These are phyloP conservation scores for Diceros bicornis DNA, from an alignment of 2,797 vertebrate species.

Conservation along the genomic window DNA sequence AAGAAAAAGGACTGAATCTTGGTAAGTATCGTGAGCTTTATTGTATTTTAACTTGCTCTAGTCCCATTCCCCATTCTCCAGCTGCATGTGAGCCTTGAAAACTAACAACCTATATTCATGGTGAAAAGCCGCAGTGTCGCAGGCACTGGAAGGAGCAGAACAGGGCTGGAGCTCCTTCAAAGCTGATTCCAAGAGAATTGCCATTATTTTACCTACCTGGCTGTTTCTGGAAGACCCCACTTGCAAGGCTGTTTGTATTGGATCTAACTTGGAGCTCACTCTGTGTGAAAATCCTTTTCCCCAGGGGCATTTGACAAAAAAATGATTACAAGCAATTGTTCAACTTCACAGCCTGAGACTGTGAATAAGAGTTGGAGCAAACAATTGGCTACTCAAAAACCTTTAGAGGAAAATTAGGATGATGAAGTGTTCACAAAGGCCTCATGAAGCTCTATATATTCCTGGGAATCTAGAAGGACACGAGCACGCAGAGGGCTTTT, in stretches of 20 bases:
- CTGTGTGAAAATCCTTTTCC: not conserved
- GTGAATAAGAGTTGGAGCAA: not conserved
- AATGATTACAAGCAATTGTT: not conserved
- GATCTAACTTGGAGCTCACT: not conserved
- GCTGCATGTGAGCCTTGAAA: not conserved
- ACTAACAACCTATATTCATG: not conserved
- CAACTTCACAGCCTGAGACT: not conserved
- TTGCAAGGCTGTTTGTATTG: not conserved
- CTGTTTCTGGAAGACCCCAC: not conserved
- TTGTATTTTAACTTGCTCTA: not conserved
- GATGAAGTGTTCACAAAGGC: not conserved
- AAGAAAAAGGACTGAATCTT: not conserved
- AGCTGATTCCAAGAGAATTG: not conserved
- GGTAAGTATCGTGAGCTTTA: not conserved
- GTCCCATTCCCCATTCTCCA: not conserved
- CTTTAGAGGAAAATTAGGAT: not conserved
- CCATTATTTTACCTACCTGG: not conserved
- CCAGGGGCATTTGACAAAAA: not conserved
- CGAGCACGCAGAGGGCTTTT: not conserved
- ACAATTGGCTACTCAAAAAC: not conserved
- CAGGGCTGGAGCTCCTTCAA: not conserved
- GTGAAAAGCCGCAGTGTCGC: not conserved
- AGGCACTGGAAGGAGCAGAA: not conserved
- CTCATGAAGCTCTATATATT: not conserved
- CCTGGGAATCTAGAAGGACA: not conserved